phyloP scores from a whole-genome alignment of 2,113 vertebrate genomes.

The Stomatorhinus ivindoensis region DNA sequence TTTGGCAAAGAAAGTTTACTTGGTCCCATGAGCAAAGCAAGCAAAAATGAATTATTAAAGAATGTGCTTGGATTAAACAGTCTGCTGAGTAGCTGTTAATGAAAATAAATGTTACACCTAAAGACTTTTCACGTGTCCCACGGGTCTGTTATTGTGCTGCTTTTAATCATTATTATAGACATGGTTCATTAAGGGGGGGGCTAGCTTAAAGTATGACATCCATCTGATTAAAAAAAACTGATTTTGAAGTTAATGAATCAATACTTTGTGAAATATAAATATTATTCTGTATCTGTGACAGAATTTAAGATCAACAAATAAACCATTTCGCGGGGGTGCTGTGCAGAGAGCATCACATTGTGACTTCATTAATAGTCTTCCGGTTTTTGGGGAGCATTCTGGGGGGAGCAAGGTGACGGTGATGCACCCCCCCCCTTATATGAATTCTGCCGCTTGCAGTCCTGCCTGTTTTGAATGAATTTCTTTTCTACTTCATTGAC shows the following conservation, averaged over 20 bases:
- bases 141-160: background rate
- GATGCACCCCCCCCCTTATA: background rate
- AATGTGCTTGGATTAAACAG: background rate
- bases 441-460: background rate
- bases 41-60: constrained; percentile 13
- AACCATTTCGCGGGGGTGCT: background rate
- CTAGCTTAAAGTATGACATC: background rate
- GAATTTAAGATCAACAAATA: background rate
- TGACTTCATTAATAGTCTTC: background rate
- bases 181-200: background rate
- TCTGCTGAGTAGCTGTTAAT: constrained; percentile 5
- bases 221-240: background rate
- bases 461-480: background rate
- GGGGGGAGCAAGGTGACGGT: background rate
- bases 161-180: background rate
- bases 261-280: background rate
- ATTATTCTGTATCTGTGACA: background rate
- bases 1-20: background rate
- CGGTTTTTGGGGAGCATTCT: background rate
- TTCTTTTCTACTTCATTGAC: background rate
- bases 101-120: constrained; percentile 13
- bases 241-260: background rate
- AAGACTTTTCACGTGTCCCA: background rate
- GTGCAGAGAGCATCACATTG: background rate
- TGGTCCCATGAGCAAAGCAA: background rate